Conservation (phyloP, 2,888 invertebrate species). For the Rhagium mordax region DNA sequence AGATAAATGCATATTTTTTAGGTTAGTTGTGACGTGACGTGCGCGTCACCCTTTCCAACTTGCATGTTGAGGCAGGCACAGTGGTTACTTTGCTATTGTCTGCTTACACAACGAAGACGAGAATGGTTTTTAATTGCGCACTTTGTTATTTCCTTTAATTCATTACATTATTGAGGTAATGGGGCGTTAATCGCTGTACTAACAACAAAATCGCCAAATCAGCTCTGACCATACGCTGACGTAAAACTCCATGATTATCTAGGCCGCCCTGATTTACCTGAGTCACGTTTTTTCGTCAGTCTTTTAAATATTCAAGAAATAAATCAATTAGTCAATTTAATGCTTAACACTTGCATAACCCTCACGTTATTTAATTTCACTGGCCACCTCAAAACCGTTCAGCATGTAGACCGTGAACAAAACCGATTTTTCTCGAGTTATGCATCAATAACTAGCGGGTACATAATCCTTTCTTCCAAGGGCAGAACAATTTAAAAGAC, state of each 20-base stretch:
- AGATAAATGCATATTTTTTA: too few species aligned
- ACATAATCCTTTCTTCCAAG: conserved; percentile 54
- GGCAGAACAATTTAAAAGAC: conserved; percentile 60
- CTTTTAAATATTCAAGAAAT: not conserved
- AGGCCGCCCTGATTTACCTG: not conserved
- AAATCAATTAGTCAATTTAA: not conserved
- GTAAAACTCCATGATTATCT: not conserved
- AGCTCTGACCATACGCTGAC: too few species aligned
- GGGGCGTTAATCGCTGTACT: too few species aligned
- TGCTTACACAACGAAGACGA: too few species aligned
- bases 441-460: conserved; percentile 53
- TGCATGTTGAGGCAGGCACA: too few species aligned
- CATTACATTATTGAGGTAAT: too few species aligned
- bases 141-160: too few species aligned
- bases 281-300: not conserved
- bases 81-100: too few species aligned
- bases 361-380: conserved; percentile 4
- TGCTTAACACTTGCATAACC: not conserved
- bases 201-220: too few species aligned
- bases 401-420: conserved; percentile 46
- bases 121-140: too few species aligned
- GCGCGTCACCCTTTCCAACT: too few species aligned
- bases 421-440: conserved; percentile 51
- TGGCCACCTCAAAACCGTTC: conserved; percentile 5
- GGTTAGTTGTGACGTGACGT: too few species aligned